Evolutionary conservation across 1,140 invertebrate species (phyloP).

Genomic region (Manduca sexta): DNA sequence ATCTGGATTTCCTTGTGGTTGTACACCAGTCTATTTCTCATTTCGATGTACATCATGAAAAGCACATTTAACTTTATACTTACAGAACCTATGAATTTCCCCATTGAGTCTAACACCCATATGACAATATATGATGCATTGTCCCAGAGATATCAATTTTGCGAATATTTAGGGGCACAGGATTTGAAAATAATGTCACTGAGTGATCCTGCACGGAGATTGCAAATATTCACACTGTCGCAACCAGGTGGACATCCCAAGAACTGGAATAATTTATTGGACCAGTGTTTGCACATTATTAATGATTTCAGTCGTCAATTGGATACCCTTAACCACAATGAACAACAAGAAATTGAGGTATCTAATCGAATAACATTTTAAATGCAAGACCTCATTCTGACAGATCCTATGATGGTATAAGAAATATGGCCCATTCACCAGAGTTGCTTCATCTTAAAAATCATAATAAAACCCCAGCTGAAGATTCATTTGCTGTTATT

Average conservation of each 20-base stretch:
- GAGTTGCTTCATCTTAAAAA: slow-evolving; percentile 42
- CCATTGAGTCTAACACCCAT: slow-evolving; percentile 60
- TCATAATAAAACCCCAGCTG: slow-evolving; percentile 41
- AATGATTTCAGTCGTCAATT: slow-evolving; percentile 77
- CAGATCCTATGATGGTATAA: slow-evolving; percentile 46
- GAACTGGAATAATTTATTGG: slow-evolving; percentile 83
- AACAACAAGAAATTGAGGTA: slow-evolving; percentile 41
- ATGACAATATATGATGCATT: slow-evolving; percentile 74
- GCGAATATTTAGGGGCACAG: slow-evolving; percentile 81
- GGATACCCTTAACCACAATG: slow-evolving; percentile 70
- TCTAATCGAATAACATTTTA: slow-evolving; percentile 20
- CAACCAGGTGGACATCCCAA: slow-evolving; percentile 85
- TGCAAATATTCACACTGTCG: slow-evolving; percentile 80
- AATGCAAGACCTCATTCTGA: slow-evolving; percentile 35
- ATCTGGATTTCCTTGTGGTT: slow-evolving; percentile 79
- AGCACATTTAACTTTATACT: slow-evolving; percentile 80
- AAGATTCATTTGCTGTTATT: slow-evolving; percentile 52
- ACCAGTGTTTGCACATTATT: slow-evolving; percentile 75
- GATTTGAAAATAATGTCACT: slow-evolving; percentile 78
- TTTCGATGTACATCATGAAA: slow-evolving; percentile 80
- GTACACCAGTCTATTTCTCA: slow-evolving; percentile 78
- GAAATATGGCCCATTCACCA: slow-evolving; percentile 63
- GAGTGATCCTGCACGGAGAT: slow-evolving; percentile 73
- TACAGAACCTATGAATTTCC: slow-evolving; percentile 78
- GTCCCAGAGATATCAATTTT: slow-evolving; percentile 75